Conservation (phyloP, 2,113 vertebrate species). For the Phrynocephalus versicolor region DNA sequence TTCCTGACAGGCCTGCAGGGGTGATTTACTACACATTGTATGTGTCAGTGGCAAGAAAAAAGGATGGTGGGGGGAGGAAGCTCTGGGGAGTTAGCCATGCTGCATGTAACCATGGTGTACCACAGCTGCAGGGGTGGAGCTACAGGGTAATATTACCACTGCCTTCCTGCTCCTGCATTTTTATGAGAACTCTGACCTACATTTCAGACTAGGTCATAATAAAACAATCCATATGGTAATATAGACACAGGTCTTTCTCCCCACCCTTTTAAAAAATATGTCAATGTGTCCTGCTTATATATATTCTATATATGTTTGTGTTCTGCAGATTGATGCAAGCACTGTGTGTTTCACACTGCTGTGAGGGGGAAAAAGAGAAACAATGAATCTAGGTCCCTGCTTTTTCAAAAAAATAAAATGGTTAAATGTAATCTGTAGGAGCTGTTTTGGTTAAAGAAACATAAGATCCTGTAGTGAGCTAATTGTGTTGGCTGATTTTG, state of each 20-base stretch:
- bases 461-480: not conserved
- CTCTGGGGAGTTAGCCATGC: conserved; percentile 4
- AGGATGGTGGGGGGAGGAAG: not conserved
- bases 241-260: not conserved
- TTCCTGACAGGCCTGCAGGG: conserved; percentile 27
- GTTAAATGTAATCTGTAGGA: not conserved
- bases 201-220: conserved; percentile 64
- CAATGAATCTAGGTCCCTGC: not conserved
- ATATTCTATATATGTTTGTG: not conserved
- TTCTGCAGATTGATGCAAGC: conserved; percentile 6
- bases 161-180: conserved; percentile 53
- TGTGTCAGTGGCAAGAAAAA: conserved; percentile 30
- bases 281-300: not conserved
- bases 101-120: conserved; percentile 1
- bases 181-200: conserved; percentile 69
- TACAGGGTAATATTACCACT: not conserved
- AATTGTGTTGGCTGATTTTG: conserved; percentile 3
- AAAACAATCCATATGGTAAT: conserved; percentile 57
- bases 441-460: not conserved
- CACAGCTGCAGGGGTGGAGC: conserved; percentile 42
- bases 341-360: not conserved
- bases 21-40: conserved; percentile 30
- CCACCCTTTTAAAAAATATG: not conserved
- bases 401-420: not conserved
- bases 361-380: not conserved